Percentiles rank a stretch among this genome's conserved stretches.
Evolutionary conservation across 2,113 vertebrate genomes (phyloP).

Genomic region (Channa argus): DNA sequence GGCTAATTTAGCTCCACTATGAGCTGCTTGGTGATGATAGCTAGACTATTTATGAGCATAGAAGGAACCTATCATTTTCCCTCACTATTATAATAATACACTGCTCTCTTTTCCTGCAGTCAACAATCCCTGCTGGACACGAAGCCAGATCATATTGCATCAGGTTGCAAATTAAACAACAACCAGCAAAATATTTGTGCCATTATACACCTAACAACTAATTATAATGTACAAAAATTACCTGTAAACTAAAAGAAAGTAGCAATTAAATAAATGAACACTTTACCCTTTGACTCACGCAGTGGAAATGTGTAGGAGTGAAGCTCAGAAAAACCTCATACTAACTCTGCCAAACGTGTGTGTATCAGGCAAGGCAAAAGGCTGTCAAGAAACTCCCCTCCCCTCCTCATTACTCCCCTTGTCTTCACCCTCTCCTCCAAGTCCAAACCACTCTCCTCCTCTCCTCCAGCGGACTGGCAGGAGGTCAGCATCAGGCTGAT

Average conservation of each 20-base stretch:
- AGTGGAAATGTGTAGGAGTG: constrained; percentile 50
- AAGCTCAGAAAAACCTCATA: constrained; percentile 25
- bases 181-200: constrained; percentile 60
- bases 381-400: constrained; percentile 52
- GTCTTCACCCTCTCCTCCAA: constrained; percentile 46
- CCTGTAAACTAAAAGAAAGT: constrained; percentile 52
- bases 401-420: constrained; percentile 50
- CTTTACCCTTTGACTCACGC: constrained; percentile 58
- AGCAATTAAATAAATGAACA: constrained; percentile 63
- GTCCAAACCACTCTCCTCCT: constrained; percentile 42
- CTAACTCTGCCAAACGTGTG: constrained; percentile 20
- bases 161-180: constrained; percentile 60
- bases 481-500: constrained; percentile 71
- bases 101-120: constrained; percentile 48
- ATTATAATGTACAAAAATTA: constrained; percentile 53
- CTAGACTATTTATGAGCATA: constrained; percentile 61
- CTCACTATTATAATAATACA: constrained; percentile 67
- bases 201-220: constrained; percentile 57
- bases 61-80: constrained; percentile 68
- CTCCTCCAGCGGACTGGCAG: constrained; percentile 63
- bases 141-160: constrained; percentile 49
- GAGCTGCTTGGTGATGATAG: constrained; percentile 57
- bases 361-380: constrained; percentile 40
- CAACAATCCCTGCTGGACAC: constrained; percentile 50
- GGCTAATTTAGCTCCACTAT: constrained; percentile 56